Percentiles rank a stretch among this genome's conserved stretches.
Evolutionary conservation across 1,140 invertebrate genomes (phyloP).

Genomic region (Mactra quadrangularis): DNA sequence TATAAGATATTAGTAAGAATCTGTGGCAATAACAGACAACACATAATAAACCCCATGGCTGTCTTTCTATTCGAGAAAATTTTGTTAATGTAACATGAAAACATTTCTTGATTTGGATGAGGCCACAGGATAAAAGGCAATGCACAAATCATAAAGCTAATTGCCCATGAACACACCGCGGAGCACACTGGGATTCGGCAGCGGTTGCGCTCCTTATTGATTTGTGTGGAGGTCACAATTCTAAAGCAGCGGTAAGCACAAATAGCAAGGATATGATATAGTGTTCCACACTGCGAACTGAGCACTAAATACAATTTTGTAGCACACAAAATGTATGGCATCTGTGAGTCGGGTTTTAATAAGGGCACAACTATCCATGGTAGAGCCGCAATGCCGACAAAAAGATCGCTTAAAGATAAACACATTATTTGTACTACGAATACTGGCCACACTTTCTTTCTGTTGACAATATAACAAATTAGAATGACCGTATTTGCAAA

Average conservation of each 20-base stretch:
- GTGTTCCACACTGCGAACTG: background rate
- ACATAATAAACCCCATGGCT: background rate
- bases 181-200: background rate
- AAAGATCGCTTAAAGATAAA: constrained; percentile 1
- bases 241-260: background rate
- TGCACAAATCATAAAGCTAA: background rate
- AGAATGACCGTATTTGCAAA: background rate
- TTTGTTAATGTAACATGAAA: background rate
- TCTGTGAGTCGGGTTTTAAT: background rate
- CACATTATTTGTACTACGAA: background rate
- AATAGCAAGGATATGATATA: constrained; percentile 13
- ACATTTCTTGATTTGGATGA: background rate
- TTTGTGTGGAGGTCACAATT: background rate
- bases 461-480: background rate
- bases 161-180: background rate
- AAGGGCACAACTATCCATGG: background rate
- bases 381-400: background rate
- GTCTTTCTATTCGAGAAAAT: background rate
- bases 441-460: background rate
- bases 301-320: background rate
- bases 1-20: constrained; percentile 19
- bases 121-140: background rate
- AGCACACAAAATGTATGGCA: background rate
- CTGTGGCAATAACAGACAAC: background rate
- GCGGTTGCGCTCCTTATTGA: background rate